These are phyloP conservation scores for Neopelma chrysocephalum DNA, from an alignment of 2,797 vertebrate genomes.

Conservation along the genomic window DNA sequence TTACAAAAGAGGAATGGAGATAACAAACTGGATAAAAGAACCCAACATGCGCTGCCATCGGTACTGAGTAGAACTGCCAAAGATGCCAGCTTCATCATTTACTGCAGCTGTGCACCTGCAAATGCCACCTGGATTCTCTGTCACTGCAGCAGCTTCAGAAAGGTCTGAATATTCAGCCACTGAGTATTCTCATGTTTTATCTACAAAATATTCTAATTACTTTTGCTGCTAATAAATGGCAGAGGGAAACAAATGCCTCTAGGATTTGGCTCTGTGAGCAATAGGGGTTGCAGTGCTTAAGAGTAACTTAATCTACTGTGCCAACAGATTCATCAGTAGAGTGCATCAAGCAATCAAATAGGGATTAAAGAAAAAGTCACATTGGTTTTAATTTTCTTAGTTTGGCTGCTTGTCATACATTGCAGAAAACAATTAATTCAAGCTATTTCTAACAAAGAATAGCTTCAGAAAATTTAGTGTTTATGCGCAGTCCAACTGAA, in stretches of 20 bases:
- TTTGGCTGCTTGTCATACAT: slow-evolving; percentile 32
- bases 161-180: slow-evolving; percentile 26
- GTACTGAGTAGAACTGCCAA: not conserved
- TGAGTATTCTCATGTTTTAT: slow-evolving; percentile 29
- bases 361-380: slow-evolving; percentile 59
- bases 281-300: slow-evolving; percentile 25
- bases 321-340: slow-evolving; percentile 31
- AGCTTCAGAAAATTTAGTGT: not conserved
- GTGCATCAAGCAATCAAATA: slow-evolving; percentile 63
- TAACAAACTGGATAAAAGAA: not conserved
- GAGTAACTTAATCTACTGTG: slow-evolving; percentile 44
- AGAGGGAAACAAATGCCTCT: not conserved
- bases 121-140: slow-evolving; percentile 43
- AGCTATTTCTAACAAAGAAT: not conserved
- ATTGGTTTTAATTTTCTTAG: slow-evolving; percentile 48
- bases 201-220: slow-evolving; percentile 47
- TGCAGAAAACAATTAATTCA: slow-evolving; percentile 45
- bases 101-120: slow-evolving; percentile 45
- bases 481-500: not conserved
- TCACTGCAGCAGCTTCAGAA: slow-evolving; percentile 18
- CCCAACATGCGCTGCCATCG: not conserved
- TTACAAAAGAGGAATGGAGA: not conserved
- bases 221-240: slow-evolving; percentile 42
- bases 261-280: slow-evolving; percentile 31
- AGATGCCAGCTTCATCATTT: slow-evolving; percentile 28